Base-by-base conservation (phyloP, 1,140 invertebrate species). In the Zaprionus nigranus region DNA sequence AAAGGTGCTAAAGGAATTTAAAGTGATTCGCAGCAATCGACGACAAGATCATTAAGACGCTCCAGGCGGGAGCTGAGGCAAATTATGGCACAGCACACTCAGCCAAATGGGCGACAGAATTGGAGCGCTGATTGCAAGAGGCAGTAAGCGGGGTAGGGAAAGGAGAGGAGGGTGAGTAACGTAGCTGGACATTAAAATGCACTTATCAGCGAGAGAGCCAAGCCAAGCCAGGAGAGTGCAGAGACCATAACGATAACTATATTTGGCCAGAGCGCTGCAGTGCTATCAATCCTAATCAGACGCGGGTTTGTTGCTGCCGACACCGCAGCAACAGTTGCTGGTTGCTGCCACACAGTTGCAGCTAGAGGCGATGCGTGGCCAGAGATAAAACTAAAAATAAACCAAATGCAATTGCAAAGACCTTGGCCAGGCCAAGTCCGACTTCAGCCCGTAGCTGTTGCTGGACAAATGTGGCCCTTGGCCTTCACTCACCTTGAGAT, bases 401-500 rank as follows among this genome's bases (percentile, higher is more conserved):
- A 77, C 70, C 58, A 77, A 67, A 77, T 66, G 51, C 64, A 51
- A 36, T 43, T 61, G 68, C 54, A 17, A 17, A 78, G 72, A 40
- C 71, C 71, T 68, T 68, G 71, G 61, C 22, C 64, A 61, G 38
- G 49, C 20, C 56, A n/a, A 13, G 24, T 46, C 15, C 1, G 9
- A 53, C 6, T 26, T 49, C 15, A 26, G 58, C 63, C 79, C 26
- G 58, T 43, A 7, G 40, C n/a, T n/a, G 40, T 15, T 46, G 38
- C 74, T 51, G 63, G 69, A 67, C 80, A 91, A 91, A 91, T 85
- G 77, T 91, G 82, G 91, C 80, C 91, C 91, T 92, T 92, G 91
- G 91, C 91, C 91, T 92, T 92, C 91, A 86, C 82, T 92, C 82
- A 92, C 91, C 91, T 92, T 92, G 91, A 92, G 82, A 90, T 88